phyloP scores from a whole-genome alignment of 2,797 vertebrate species.

The Eulemur coronatus region DNA sequence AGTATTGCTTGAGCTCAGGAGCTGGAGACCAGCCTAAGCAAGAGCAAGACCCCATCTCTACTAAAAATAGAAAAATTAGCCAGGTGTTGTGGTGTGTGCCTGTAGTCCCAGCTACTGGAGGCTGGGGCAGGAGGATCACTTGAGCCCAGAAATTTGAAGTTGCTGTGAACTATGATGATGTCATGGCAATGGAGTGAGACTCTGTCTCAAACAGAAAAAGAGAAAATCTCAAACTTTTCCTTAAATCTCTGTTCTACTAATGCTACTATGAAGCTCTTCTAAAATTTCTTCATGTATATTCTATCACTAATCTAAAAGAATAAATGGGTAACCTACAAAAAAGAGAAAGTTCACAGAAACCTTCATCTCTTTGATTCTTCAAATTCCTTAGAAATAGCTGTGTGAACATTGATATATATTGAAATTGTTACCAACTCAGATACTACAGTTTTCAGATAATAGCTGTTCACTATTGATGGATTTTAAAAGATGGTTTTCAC shows the following conservation, averaged over 20 bases:
- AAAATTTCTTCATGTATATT: background rate
- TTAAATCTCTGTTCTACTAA: background rate
- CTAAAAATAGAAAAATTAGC: too few species aligned
- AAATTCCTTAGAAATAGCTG: background rate
- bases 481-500: background rate
- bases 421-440: background rate
- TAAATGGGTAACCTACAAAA: background rate
- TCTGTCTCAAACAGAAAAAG: too few species aligned
- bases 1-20: too few species aligned
- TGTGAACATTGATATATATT: background rate
- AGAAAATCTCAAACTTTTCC: background rate
- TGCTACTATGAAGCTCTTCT: background rate
- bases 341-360: background rate
- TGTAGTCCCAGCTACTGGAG: too few species aligned
- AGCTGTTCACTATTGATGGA: background rate
- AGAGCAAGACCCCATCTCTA: too few species aligned
- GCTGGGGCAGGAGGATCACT: too few species aligned
- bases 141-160: too few species aligned
- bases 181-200: too few species aligned
- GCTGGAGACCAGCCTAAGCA: too few species aligned
- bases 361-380: background rate
- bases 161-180: too few species aligned
- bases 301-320: slow-evolving; percentile 19
- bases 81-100: too few species aligned
- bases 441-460: background rate